These are phyloP conservation scores for Xiphophorus hellerii DNA, from an alignment of 2,113 vertebrate species.

Conservation along the genomic window DNA sequence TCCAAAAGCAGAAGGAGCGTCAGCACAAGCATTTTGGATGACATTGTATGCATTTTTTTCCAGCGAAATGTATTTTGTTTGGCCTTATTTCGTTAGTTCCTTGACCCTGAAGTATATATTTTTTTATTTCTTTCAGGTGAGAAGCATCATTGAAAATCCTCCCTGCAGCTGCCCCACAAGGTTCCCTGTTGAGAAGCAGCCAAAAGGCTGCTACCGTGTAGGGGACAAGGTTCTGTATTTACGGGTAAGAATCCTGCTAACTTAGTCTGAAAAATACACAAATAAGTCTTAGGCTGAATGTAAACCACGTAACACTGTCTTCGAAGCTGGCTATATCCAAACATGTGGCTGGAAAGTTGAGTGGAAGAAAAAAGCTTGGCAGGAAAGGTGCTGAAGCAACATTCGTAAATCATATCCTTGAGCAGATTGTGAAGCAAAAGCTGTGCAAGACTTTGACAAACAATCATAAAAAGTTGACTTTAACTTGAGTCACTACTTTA, in stretches of 20 bases:
- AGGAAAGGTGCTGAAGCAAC: too few relatives aligned
- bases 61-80: not conserved
- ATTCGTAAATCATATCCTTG: too few relatives aligned
- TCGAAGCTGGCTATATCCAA: not conserved
- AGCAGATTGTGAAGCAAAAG: too few relatives aligned
- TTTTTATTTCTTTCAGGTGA: constrained; percentile 81
- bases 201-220: constrained; percentile 93
- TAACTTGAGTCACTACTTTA: too few relatives aligned
- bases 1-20: constrained; percentile 84
- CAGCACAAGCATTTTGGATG: constrained; percentile 87
- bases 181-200: constrained; percentile 94
- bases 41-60: constrained; percentile 83
- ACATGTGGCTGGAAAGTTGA: too few relatives aligned
- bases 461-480: too few relatives aligned
- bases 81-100: too few relatives aligned
- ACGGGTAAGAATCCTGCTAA: constrained; percentile 82
- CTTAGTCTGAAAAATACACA: not conserved
- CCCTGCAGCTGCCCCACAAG: constrained; percentile 91
- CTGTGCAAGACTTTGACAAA: too few relatives aligned
- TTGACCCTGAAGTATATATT: not conserved
- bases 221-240: constrained; percentile 98
- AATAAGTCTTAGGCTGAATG: not conserved
- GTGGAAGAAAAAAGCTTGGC: too few relatives aligned
- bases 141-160: constrained; percentile 91
- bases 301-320: not conserved